These are phyloP conservation scores for Eilema griseolum DNA, from an alignment of 2,888 invertebrate species.

Conservation along the genomic window DNA sequence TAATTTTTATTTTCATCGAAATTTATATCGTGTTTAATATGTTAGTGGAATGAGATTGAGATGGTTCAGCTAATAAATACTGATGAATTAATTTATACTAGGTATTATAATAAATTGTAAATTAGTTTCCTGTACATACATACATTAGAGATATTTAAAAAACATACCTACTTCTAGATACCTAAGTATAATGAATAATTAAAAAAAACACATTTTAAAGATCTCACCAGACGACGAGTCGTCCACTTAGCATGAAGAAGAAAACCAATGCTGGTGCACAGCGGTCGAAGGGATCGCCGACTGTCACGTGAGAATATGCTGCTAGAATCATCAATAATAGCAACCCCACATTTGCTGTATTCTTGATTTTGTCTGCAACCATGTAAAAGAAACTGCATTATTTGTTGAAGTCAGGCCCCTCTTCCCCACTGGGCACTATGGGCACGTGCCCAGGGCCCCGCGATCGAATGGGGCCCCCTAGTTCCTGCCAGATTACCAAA, in stretches of 20 bases:
- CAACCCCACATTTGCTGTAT: slow-evolving; percentile 94
- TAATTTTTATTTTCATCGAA: not conserved
- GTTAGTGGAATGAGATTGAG: no score
- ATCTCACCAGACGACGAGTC: slow-evolving; percentile 93
- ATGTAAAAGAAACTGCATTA: not conserved
- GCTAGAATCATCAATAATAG: slow-evolving; percentile 95
- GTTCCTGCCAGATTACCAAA: no score
- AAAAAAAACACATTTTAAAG: slow-evolving; percentile 3
- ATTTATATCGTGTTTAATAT: not conserved
- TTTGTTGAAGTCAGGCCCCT: no score
- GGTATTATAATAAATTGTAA: no score
- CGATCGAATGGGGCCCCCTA: no score
- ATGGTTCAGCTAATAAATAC: not conserved
- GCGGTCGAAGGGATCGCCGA: slow-evolving; percentile 96
- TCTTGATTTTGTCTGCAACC: slow-evolving; percentile 94
- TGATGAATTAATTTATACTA: no score
- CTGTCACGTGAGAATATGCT: slow-evolving; percentile 97
- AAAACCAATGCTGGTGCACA: slow-evolving; percentile 96
- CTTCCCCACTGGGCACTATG: no score
- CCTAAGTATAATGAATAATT: not conserved
- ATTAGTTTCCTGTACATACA: no score
- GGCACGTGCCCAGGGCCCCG: no score
- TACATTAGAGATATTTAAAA: not conserved
- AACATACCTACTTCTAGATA: not conserved
- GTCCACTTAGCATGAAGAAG: slow-evolving; percentile 96